These are phyloP conservation scores for Heterocephalus glaber DNA, from an alignment of 2,113 vertebrate genomes.

Conservation along the genomic window DNA sequence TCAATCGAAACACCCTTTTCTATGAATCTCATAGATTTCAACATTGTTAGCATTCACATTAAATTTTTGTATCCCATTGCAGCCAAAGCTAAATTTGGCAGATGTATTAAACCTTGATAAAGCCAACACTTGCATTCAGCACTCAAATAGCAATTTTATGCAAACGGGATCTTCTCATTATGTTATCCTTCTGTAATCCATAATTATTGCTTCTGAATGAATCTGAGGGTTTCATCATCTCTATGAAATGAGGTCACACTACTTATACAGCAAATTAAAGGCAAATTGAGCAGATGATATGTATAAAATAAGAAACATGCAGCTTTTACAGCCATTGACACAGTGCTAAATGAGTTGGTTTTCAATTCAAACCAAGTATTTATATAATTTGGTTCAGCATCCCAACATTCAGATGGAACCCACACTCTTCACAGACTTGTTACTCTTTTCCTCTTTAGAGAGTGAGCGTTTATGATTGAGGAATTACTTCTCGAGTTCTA, in stretches of 20 bases:
- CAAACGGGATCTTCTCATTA: slow-evolving; percentile 56
- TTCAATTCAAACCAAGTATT: slow-evolving; percentile 70
- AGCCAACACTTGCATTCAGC: slow-evolving; percentile 63
- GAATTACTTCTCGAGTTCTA: slow-evolving; percentile 64
- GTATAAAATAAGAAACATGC: slow-evolving; percentile 73
- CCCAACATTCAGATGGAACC: slow-evolving; percentile 65
- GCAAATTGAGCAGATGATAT: slow-evolving; percentile 73
- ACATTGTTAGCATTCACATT: slow-evolving; percentile 33
- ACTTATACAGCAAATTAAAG: slow-evolving; percentile 74
- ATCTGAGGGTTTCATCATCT: slow-evolving; percentile 63
- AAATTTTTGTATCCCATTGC: slow-evolving; percentile 43
- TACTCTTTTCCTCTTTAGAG: slow-evolving; percentile 63
- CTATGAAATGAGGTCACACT: slow-evolving; percentile 66
- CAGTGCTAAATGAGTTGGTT: slow-evolving; percentile 68
- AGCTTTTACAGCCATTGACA: slow-evolving; percentile 65
- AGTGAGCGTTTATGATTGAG: slow-evolving; percentile 67
- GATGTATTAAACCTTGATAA: slow-evolving; percentile 78
- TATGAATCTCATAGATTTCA: not conserved
- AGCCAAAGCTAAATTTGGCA: slow-evolving; percentile 75
- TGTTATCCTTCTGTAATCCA: slow-evolving; percentile 66
- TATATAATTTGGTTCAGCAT: slow-evolving; percentile 70
- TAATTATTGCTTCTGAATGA: slow-evolving; percentile 73
- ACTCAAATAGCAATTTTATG: slow-evolving; percentile 72
- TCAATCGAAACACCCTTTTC: not conserved
- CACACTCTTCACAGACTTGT: slow-evolving; percentile 61